Conservation (phyloP, 2,888 invertebrate genomes). For the Boloria selene region DNA sequence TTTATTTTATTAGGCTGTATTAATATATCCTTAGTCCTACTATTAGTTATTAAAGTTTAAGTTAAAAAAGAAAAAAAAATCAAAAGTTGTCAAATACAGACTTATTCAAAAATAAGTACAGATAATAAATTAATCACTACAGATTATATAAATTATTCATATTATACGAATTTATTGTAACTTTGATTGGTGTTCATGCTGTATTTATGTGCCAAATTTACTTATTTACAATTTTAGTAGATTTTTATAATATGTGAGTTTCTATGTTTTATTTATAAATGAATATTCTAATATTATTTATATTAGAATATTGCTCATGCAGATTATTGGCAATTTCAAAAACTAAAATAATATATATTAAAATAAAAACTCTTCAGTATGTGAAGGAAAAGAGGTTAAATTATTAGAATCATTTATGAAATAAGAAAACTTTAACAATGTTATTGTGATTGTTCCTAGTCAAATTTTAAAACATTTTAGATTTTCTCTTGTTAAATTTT, state of each 20-base stretch:
- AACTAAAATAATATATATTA: no score
- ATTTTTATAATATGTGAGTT: conserved; percentile 9
- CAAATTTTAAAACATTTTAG: conserved; percentile 1
- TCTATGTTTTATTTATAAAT: neutral
- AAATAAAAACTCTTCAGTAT: no score
- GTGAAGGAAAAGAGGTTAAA: neutral
- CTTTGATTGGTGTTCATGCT: conserved; percentile 13
- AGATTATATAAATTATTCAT: neutral
- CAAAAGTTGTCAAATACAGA: neutral
- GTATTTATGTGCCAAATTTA: conserved; percentile 44
- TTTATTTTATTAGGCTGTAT: no score
- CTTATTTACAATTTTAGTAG: conserved; percentile 14
- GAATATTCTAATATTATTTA: no score
- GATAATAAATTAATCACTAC: neutral
- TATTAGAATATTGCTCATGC: no score
- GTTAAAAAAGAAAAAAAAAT: neutral
- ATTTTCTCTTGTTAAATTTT: conserved; percentile 5
- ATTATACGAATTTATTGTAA: conserved; percentile 15
- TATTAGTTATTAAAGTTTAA: no score
- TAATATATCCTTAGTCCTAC: no score
- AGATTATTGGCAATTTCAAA: no score
- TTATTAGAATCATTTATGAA: neutral
- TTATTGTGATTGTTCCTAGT: conserved; percentile 9
- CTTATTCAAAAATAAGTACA: conserved; percentile 1
- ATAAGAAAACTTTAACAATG: neutral